Percentiles rank a stretch among this genome's conserved stretches.
Evolutionary conservation across 2,888 invertebrate species (phyloP).

Genomic region (Pristionchus arcanus): DNA sequence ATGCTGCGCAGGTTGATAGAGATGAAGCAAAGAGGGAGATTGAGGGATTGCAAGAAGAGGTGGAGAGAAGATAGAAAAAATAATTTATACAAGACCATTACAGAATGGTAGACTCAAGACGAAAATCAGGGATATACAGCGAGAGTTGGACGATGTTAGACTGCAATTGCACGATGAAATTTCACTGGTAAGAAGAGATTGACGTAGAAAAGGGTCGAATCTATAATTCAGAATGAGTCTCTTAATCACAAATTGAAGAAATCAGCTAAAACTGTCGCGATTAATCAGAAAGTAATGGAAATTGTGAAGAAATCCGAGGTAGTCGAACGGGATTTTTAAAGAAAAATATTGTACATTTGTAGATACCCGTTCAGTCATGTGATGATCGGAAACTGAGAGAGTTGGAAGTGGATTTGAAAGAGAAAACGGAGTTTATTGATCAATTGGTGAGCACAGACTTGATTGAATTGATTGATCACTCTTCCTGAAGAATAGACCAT

Average conservation of each 20-base stretch:
- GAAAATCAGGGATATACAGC: neutral
- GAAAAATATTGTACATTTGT: neutral
- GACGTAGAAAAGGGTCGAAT: no score
- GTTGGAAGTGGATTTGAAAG: constrained; percentile 47
- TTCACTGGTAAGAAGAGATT: neutral
- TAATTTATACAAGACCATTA: neutral
- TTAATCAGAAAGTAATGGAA: neutral
- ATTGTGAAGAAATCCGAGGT: neutral
- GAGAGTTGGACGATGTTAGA: neutral
- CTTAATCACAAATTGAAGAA: neutral
- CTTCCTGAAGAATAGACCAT: no score
- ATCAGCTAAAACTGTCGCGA: neutral
- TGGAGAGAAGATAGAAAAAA: neutral
- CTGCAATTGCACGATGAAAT: neutral
- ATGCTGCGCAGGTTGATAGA: neutral
- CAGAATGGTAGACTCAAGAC: neutral
- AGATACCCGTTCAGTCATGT: neutral
- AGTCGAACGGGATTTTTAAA: neutral
- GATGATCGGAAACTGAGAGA: constrained; percentile 47
- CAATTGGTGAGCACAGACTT: neutral
- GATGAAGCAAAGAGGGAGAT: neutral
- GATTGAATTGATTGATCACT: neutral
- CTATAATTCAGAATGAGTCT: neutral
- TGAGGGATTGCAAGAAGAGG: neutral
- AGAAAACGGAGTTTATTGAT: constrained; percentile 44